Percentiles rank a stretch among this genome's conserved stretches.
Evolutionary conservation across 2,888 invertebrate species (phyloP).

Genomic region (Girardia tigrina): DNA sequence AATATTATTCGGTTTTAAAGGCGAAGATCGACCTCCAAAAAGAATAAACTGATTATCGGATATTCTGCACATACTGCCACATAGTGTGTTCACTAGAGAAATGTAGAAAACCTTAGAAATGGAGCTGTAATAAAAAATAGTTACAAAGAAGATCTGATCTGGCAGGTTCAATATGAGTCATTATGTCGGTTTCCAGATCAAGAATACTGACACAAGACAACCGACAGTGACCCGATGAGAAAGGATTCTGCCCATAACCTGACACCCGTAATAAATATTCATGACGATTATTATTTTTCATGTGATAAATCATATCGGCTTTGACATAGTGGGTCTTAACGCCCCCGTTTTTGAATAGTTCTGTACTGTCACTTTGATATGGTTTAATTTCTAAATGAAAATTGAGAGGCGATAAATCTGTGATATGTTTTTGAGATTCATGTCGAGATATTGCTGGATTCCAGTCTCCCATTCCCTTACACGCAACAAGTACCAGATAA

Average conservation of each 20-base stretch:
- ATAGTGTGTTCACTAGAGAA: no score
- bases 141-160: background rate
- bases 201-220: slow-evolving; percentile 11
- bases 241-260: slow-evolving; percentile 31
- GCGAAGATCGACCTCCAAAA: no score
- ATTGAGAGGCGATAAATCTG: no score
- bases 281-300: background rate
- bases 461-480: slow-evolving; percentile 38
- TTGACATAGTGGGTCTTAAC: background rate
- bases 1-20: no score
- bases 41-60: no score
- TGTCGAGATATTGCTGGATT: background rate
- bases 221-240: slow-evolving; percentile 6
- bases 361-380: no score
- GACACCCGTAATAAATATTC: background rate
- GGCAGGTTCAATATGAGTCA: background rate
- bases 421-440: no score
- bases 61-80: no score
- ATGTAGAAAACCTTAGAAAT: no score
- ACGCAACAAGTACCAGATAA: slow-evolving; percentile 50
- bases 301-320: background rate
- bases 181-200: background rate
- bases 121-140: no score
- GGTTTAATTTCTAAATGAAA: no score
- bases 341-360: background rate